Conservation (phyloP, 2,797 vertebrate genomes). For the Poeciliopsis gracilis region DNA sequence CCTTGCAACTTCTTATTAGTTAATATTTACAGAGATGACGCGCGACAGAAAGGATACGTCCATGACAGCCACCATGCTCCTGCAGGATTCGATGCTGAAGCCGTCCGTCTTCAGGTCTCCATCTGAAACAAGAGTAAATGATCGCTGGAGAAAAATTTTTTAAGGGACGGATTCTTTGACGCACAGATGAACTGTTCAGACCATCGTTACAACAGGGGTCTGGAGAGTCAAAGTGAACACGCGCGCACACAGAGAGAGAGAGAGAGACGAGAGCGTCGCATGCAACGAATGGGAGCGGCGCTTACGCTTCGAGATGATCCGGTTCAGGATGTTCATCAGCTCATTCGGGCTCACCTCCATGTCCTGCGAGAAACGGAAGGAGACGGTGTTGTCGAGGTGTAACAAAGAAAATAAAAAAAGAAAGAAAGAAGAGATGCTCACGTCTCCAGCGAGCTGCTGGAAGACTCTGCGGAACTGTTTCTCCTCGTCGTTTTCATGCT, state of each 20-base stretch:
- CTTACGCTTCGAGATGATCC: constrained; percentile 88
- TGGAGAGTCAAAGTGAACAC: background rate
- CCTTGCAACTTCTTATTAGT: background rate
- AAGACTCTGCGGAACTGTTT: constrained; percentile 89
- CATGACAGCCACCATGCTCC: constrained; percentile 97
- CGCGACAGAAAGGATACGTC: constrained; percentile 88
- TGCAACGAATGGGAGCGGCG: constrained; percentile 7
- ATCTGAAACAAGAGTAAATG: constrained; percentile 72
- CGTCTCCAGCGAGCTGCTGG: constrained; percentile 90
- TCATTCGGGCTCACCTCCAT: constrained; percentile 92
- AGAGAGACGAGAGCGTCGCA: background rate
- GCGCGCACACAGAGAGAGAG: fast-evolving
- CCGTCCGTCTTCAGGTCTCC: constrained; percentile 88
- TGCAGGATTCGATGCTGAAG: constrained; percentile 93
- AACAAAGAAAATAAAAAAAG: no score
- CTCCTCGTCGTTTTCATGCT: constrained; percentile 88
- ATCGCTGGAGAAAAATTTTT: background rate
- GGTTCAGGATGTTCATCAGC: constrained; percentile 94
- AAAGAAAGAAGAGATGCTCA: constrained; percentile 69
- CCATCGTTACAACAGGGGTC: background rate
- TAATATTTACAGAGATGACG: background rate
- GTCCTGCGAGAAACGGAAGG: constrained; percentile 74
- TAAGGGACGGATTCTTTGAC: background rate
- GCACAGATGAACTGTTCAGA: background rate
- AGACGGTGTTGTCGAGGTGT: background rate